Base-by-base conservation (phyloP, 2,113 vertebrate species). In the Pygoscelis adeliae region DNA sequence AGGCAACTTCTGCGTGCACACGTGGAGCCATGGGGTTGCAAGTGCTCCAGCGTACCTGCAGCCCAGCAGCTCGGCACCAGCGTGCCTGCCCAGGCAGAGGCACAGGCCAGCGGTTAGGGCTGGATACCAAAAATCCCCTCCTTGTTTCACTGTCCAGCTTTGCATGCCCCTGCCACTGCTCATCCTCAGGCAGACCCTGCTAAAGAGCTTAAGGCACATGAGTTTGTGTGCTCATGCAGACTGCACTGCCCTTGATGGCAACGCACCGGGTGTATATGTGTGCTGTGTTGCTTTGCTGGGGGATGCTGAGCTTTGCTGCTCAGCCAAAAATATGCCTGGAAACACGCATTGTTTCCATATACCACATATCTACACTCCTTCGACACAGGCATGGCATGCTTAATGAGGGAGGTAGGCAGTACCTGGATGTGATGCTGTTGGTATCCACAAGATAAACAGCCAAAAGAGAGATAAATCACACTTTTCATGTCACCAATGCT, bases 221-320 rank as follows among this genome's bases (percentile, higher is more conserved):
- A 27, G 16, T 2, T 55, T 63, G 26, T 44, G 77, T 16, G 56
- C 29, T 78, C 0, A 0, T 38, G 26, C n/a, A 36, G 78, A 3
- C 22, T 2, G 29, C 0, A 1, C 15, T 38, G 86, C 21, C 56
- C n/a, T 29, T 0, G 0, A 10, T 21, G 59, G 32, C 36, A 65
- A 11, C 6, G 1, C 3, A 8, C 55, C 2, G 12, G 63, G 59
- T 1, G 1, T 56, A 32, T 7, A 4, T 0, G 4, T 16, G 3
- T 11, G 27, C 13, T 4, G 3, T 25, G 27, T 2, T 87, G 13
- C 53, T 58, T 63, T 77, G 30, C 47, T 38, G 36, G 14, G 13
- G 40, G 58, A 62, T 72, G 81, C 42, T 66, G 77, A 91, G 65
- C 69, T 36, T 27, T 34, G 12, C 67, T 93, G 40, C 10, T 83